phyloP scores from a whole-genome alignment of 2,113 vertebrate species.

The Herpailurus yagouaroundi region DNA sequence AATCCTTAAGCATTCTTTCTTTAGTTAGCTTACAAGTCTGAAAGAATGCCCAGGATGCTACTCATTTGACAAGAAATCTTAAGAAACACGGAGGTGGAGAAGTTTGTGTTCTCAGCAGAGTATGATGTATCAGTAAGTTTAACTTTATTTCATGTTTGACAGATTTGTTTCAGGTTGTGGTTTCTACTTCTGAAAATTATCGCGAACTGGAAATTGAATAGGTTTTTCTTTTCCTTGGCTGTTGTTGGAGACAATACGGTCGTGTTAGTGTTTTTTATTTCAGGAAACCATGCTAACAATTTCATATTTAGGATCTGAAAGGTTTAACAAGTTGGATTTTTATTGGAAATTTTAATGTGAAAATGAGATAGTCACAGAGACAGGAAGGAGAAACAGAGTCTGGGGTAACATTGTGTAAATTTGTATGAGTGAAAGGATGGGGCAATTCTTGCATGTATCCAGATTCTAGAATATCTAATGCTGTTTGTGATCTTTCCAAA shows the following conservation, averaged over 20 bases:
- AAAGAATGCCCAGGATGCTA: conserved; percentile 38
- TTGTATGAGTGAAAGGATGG: background rate
- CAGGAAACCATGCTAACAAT: conserved; percentile 14
- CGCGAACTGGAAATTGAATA: background rate
- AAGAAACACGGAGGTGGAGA: conserved; percentile 35
- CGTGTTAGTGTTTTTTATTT: conserved; percentile 14
- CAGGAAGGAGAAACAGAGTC: background rate
- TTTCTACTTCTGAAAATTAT: background rate
- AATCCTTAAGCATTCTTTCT: conserved; percentile 64
- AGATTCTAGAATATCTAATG: background rate
- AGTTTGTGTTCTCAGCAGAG: background rate
- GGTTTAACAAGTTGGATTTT: background rate
- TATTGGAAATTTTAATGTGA: background rate
- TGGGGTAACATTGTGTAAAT: background rate
- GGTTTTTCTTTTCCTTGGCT: background rate
- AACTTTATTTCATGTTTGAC: conserved; percentile 56
- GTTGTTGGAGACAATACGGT: background rate
- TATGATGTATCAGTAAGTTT: conserved; percentile 76
- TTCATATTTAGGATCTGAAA: conserved; percentile 15
- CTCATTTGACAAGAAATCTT: conserved; percentile 55
- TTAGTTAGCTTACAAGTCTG: conserved; percentile 54
- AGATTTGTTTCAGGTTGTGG: background rate
- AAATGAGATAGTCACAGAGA: background rate
- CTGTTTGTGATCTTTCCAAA: background rate
- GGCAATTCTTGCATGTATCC: background rate